Base-by-base conservation (phyloP, 2,113 vertebrate genomes). In the Gnathonemus longibarbis region DNA sequence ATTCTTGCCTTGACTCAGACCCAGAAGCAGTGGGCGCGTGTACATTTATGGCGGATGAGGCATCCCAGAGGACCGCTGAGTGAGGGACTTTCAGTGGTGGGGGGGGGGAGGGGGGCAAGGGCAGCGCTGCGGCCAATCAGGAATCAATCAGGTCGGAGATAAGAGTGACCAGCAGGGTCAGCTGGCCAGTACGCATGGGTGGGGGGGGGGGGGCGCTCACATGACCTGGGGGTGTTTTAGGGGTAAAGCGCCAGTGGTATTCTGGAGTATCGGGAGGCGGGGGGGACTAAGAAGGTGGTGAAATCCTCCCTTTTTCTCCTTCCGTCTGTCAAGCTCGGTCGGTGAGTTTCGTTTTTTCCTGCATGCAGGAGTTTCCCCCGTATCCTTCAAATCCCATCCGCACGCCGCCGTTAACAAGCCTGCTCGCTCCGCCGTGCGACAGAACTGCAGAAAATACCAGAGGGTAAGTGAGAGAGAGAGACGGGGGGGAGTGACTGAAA, bases 401-500 rank as follows among this genome's bases (percentile, higher is more conserved):
- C 24, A 17, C 66, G 1, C 31, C 49, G 35, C 3, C n/a, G 45
- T 24, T 19, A 84, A 46, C 21, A 35, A 52, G 74, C 31, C 74
- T 9, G 15, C n/a, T 35, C 13, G 10, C 31, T 35, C 31, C 35
- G 10, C 53, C 7, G 46, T 1, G 46, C 66, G 27, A 77, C 88
- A 84, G 74, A 83, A 9, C 77, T 56, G 77, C 19, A 84, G 89
- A 84, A 84, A 84, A 84, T 45, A 56, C 27, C 74, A 56, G 89
- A 56, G 89, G 77, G 50, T 89, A 46, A 90, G 86, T 87, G 91
- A 90, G 89, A 83, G 87, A 84, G 90, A 88, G 46, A 42, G 27
- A n/a, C 24, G 46, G 62, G 91, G 91, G 50, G 90, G 92, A 91
- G 93, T 92, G 90, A 91, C 92, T 31, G 87, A 92, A 94, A 93